These are phyloP conservation scores for Congeria kusceri DNA, from an alignment of 2,888 invertebrate genomes.

Conservation along the genomic window DNA sequence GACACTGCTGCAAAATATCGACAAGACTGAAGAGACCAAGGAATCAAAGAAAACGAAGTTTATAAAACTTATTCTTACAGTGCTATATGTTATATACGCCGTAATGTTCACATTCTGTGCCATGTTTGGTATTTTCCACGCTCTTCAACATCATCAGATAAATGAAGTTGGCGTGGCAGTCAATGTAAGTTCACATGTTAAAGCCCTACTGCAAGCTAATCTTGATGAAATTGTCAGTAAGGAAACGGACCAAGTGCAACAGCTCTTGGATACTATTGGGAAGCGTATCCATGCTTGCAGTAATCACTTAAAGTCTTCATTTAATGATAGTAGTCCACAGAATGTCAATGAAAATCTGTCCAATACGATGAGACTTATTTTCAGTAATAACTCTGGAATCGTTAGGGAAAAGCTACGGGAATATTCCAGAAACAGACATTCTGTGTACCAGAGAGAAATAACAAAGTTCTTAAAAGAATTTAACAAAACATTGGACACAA, in stretches of 20 bases:
- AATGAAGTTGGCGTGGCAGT: constrained; percentile 68
- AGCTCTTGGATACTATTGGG: constrained; percentile 68
- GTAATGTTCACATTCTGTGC: constrained; percentile 79
- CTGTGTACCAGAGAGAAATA: constrained; percentile 65
- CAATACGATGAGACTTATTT: constrained; percentile 62
- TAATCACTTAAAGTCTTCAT: constrained; percentile 68
- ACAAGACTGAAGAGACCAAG: constrained; percentile 32
- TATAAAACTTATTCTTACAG: constrained; percentile 67
- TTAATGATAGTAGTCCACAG: constrained; percentile 53
- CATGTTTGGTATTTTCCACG: constrained; percentile 76
- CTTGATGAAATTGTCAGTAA: constrained; percentile 68
- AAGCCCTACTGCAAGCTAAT: constrained; percentile 66
- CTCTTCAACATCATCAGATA: constrained; percentile 70
- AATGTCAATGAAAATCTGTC: constrained; percentile 49
- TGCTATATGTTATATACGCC: constrained; percentile 77
- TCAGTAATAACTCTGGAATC: constrained; percentile 63
- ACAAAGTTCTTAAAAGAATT: constrained; percentile 72
- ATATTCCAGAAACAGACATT: constrained; percentile 61
- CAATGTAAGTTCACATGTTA: constrained; percentile 74
- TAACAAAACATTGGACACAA: constrained; percentile 71
- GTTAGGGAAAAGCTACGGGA: constrained; percentile 57
- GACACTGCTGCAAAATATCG: constrained; percentile 67
- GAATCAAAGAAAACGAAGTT: constrained; percentile 59
- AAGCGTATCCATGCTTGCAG: constrained; percentile 75
- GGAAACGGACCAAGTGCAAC: constrained; percentile 70